These are phyloP conservation scores for Myanophis thanlyinensis DNA, from an alignment of 2,113 vertebrate genomes.

Conservation along the genomic window DNA sequence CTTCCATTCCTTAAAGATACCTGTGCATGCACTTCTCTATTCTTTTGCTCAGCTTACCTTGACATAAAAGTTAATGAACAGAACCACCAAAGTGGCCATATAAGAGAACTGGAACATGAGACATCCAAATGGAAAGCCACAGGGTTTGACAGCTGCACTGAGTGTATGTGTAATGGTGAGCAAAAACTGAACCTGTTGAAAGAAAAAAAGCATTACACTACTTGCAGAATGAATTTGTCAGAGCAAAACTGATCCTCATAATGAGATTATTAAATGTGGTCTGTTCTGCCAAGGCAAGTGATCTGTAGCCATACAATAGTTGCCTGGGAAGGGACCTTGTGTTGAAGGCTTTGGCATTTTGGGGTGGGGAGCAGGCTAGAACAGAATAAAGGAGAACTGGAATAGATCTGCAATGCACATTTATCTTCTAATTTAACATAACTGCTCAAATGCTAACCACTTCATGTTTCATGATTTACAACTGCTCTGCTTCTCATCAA, in stretches of 20 bases:
- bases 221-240: not conserved
- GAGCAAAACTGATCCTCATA: not conserved
- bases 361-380: not conserved
- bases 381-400: not conserved
- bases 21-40: not conserved
- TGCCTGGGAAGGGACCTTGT: not conserved
- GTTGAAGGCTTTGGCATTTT: not conserved
- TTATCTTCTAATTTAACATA: not conserved
- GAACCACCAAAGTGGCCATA: slow-evolving; percentile 82
- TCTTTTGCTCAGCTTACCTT: slow-evolving; percentile 71
- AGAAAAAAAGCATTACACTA: not conserved
- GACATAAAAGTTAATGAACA: slow-evolving; percentile 86
- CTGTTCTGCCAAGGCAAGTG: not conserved
- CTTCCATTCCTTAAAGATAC: not conserved
- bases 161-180: slow-evolving; percentile 85
- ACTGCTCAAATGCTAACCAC: not conserved
- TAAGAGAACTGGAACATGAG: slow-evolving; percentile 87
- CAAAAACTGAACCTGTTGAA: slow-evolving; percentile 80
- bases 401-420: not conserved
- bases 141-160: slow-evolving; percentile 79
- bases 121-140: slow-evolving; percentile 84
- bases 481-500: not conserved
- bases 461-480: not conserved
- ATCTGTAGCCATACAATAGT: not conserved
- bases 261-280: not conserved